phyloP scores from a whole-genome alignment of 2,113 vertebrate genomes.

The Aphyosemion australe region DNA sequence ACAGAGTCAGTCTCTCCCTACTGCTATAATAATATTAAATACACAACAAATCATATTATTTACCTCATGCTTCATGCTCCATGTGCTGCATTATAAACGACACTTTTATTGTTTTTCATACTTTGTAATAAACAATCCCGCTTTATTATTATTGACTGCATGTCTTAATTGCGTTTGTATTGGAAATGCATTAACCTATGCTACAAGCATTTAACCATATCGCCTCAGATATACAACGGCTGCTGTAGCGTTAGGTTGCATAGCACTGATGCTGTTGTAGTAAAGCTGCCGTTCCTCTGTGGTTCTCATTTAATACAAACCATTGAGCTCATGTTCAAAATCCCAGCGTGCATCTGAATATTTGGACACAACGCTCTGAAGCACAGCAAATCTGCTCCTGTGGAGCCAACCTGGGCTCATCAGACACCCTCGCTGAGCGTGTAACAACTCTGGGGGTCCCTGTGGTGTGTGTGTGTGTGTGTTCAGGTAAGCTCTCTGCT shows the following conservation, averaged over 20 bases:
- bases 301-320: slow-evolving; percentile 5
- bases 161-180: background rate
- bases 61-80: too few species aligned
- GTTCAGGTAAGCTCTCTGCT: slow-evolving; percentile 21
- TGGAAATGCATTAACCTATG: background rate
- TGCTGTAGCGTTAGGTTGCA: slow-evolving; percentile 15
- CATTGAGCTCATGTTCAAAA: slow-evolving; percentile 19
- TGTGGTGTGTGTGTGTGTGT: background rate
- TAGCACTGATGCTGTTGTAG: slow-evolving; percentile 21
- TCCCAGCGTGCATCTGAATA: slow-evolving; percentile 22
- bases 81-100: background rate
- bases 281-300: slow-evolving; percentile 4
- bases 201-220: background rate
- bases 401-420: slow-evolving; percentile 18
- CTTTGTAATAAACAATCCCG: background rate
- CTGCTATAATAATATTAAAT: background rate
- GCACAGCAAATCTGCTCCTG: slow-evolving; percentile 45
- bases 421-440: slow-evolving; percentile 16
- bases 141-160: too few species aligned
- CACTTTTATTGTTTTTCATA: background rate
- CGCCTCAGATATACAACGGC: background rate
- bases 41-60: background rate
- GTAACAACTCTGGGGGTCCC: slow-evolving; percentile 24
- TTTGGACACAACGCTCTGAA: slow-evolving; percentile 21
- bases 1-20: too few species aligned